phyloP scores from a whole-genome alignment of 2,888 invertebrate species.

The Caenorhabditis wallacei region DNA sequence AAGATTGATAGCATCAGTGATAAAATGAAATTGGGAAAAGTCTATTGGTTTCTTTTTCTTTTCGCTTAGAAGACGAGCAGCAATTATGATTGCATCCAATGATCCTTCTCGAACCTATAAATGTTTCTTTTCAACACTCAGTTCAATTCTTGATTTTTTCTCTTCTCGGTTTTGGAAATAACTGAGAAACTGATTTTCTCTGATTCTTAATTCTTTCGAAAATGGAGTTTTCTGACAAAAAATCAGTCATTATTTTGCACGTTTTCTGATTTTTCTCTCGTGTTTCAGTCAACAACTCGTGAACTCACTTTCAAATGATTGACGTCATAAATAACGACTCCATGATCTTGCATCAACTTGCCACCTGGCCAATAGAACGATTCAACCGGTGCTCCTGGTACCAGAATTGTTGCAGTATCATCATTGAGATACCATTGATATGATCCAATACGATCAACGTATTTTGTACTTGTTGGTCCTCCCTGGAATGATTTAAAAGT shows the following conservation, averaged over 20 bases:
- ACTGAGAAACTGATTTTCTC: no score
- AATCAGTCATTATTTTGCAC: constrained; percentile 16
- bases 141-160: no score
- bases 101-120: constrained; percentile 76
- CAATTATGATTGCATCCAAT: constrained; percentile 81
- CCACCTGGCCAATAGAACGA: constrained; percentile 83
- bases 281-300: constrained; percentile 44
- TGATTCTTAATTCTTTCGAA: no score
- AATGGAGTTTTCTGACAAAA: neutral
- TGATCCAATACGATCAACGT: constrained; percentile 80
- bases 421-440: constrained; percentile 83
- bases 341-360: constrained; percentile 79
- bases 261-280: constrained; percentile 27
- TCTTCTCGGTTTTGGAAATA: no score
- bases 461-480: constrained; percentile 82
- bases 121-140: neutral
- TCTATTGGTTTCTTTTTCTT: constrained; percentile 81
- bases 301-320: constrained; percentile 77
- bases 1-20: constrained; percentile 83
- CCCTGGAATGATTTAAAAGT: constrained; percentile 62
- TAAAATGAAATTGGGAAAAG: constrained; percentile 82
- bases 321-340: constrained; percentile 82
- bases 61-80: constrained; percentile 76
- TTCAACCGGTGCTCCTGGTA: constrained; percentile 81
- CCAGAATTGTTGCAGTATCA: constrained; percentile 80